phyloP scores from a whole-genome alignment of 2,888 invertebrate genomes.

The Agrotis exclamationis region DNA sequence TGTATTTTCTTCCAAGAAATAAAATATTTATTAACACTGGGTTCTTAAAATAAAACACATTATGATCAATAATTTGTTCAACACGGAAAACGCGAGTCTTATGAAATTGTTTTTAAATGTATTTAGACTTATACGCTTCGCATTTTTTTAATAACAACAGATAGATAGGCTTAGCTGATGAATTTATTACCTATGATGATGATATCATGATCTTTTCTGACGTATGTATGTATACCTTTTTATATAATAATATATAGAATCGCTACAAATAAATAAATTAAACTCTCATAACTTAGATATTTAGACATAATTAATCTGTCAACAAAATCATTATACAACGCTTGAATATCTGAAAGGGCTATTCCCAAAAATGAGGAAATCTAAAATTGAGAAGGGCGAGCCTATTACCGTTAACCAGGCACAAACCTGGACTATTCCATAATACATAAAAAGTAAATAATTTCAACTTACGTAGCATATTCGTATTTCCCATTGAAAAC shows the following conservation, averaged over 20 bases:
- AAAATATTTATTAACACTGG: conserved; percentile 19
- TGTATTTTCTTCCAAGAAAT: conserved; percentile 39
- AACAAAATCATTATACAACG: too few species aligned
- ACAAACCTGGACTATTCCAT: neutral
- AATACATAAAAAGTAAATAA: neutral
- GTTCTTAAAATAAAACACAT: conserved; percentile 16
- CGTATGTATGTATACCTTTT: too few species aligned
- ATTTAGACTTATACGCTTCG: neutral
- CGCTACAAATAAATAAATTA: too few species aligned
- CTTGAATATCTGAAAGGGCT: too few species aligned
- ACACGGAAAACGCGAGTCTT: conserved; percentile 23
- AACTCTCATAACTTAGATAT: too few species aligned
- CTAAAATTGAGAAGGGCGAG: too few species aligned
- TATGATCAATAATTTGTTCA: conserved; percentile 30
- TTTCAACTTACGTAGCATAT: conserved; percentile 44
- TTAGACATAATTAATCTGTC: too few species aligned
- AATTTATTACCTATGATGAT: neutral
- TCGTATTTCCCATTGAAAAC: neutral
- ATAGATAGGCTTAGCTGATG: neutral
- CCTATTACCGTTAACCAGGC: too few species aligned
- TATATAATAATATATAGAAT: too few species aligned
- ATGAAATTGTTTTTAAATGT: neutral
- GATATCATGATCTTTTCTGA: too few species aligned
- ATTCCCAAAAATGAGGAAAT: neutral
- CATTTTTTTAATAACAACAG: too few species aligned